Base-by-base conservation (phyloP, 1,140 invertebrate species). In the Bombus confusus region DNA sequence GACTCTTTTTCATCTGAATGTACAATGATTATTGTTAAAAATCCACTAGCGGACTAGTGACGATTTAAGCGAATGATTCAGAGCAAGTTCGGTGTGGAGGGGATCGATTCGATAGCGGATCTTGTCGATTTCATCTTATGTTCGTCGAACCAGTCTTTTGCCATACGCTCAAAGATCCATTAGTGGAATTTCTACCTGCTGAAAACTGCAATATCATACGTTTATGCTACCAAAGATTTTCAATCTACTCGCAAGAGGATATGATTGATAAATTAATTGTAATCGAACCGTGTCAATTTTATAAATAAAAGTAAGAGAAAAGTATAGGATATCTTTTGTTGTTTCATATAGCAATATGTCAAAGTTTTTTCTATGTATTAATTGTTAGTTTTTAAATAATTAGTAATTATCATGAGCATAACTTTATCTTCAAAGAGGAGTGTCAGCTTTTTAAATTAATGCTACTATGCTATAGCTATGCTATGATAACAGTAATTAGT, bases 111-210 rank as follows among this genome's bases (percentile, higher is more conserved):
- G 31, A 31, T 28, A 52, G 34, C 34, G 47, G 59, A 47, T 81
- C 25, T 73, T n/a, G 69, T 80, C 41, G 71, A 81, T 81, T 74
- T 74, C 78, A 74, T 81, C 78, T 68, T 79, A 47, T 68, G 69
- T 74, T 68, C 37, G n/a, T 66, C 34, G 78, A 81, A 85, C 66
- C 83, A 84, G 68, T 79, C 76, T 80, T 85, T 81, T 72, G 59
- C 69, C 34, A 74, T 10, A 43, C 25, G 28, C 57, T 74, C 39
- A n/a, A 81, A 41, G 80, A 81, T 81, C 83, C 78, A 31, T 59
- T 74, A 68, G 3, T 68, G 78, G 57, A 74, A 74, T 57, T 73
- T 74, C 12, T 74, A 81, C 34, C 69, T 74, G 83, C 8, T 52
- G 59, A 74, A 81, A 85, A 62, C 78, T 85, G 59, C 13, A 43